Conservation (phyloP, 2,113 vertebrate species). For the Melanotaenia duboulayi region DNA sequence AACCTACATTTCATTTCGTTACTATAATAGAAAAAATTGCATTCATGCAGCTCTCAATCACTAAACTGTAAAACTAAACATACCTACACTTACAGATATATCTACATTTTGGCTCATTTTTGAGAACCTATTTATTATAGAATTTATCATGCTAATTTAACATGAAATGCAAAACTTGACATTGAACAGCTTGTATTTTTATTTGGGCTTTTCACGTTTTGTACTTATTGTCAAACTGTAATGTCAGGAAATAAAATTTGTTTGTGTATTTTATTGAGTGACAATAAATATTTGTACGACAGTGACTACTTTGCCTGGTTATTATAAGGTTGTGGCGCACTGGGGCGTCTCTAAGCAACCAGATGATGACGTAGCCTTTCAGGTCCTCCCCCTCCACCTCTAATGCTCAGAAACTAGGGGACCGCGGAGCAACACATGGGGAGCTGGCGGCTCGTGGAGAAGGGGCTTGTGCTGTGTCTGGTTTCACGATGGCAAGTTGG, state of each 20-base stretch:
- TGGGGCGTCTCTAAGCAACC: constrained; percentile 78
- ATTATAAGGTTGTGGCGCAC: constrained; percentile 36
- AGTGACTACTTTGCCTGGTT: not conserved
- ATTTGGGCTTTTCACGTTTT: not conserved
- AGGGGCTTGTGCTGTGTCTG: not conserved
- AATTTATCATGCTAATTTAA: not conserved
- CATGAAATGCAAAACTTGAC: too few relatives aligned
- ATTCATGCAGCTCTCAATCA: not conserved
- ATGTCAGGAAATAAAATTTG: not conserved
- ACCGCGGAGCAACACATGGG: not conserved
- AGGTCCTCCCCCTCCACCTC: constrained; percentile 52
- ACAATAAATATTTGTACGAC: constrained; percentile 18
- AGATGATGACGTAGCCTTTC: constrained; percentile 67
- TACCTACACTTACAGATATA: too few relatives aligned
- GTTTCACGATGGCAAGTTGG: constrained; percentile 1
- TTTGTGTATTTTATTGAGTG: not conserved
- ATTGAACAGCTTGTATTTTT: not conserved
- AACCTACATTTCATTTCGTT: not conserved
- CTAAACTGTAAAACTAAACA: too few relatives aligned
- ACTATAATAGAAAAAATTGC: too few relatives aligned
- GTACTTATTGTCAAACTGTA: not conserved
- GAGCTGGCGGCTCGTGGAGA: not conserved
- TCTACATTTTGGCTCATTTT: not conserved
- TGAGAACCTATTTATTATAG: constrained; percentile 34
- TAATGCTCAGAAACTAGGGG: constrained; percentile 50